A percentile compares a stretch with the other conserved stretches of the same genome.
These are phyloP conservation scores for Sphaerophoria rueppellii DNA, from an alignment of 2,888 invertebrate species.

Conservation along the genomic window DNA sequence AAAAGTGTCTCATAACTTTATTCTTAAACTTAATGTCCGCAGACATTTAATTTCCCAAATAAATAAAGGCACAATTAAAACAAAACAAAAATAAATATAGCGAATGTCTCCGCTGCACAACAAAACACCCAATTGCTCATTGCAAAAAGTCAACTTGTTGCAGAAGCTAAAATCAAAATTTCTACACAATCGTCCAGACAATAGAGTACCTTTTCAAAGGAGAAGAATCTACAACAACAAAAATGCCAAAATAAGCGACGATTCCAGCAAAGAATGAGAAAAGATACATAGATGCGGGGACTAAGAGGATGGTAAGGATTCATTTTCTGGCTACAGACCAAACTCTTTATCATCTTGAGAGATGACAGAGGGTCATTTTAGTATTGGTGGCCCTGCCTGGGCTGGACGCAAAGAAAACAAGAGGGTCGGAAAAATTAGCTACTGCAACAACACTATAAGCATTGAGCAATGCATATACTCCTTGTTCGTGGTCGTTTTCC, in stretches of 20 bases:
- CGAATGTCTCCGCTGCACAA: not conserved
- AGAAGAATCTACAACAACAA: constrained; percentile 45
- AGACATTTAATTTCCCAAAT: constrained; percentile 18
- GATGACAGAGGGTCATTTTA: not conserved
- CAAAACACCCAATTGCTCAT: constrained; percentile 55
- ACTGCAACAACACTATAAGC: constrained; percentile 64
- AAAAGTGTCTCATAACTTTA: constrained; percentile 54
- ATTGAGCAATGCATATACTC: constrained; percentile 30
- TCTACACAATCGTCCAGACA: constrained; percentile 69
- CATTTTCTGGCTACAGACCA: constrained; percentile 64
- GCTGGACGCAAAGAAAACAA: not conserved
- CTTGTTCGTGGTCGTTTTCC: constrained; percentile 22
- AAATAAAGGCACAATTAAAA: constrained; percentile 5
- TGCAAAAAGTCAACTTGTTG: constrained; percentile 72
- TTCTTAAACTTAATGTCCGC: constrained; percentile 58
- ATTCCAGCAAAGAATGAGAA: constrained; percentile 40
- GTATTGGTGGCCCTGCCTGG: not conserved
- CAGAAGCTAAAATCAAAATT: constrained; percentile 62
- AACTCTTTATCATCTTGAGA: constrained; percentile 62
- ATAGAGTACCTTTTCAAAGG: constrained; percentile 38
- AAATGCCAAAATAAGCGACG: constrained; percentile 44
- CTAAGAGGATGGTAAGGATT: constrained; percentile 13
- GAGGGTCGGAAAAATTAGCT: constrained; percentile 70
- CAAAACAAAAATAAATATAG: constrained; percentile 23
- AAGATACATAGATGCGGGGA: not conserved